Evolutionary conservation across 2,888 invertebrate genomes (phyloP), one percentile per base, ranked within the genome.

Genomic region (Melinaea menophilus): DNA sequence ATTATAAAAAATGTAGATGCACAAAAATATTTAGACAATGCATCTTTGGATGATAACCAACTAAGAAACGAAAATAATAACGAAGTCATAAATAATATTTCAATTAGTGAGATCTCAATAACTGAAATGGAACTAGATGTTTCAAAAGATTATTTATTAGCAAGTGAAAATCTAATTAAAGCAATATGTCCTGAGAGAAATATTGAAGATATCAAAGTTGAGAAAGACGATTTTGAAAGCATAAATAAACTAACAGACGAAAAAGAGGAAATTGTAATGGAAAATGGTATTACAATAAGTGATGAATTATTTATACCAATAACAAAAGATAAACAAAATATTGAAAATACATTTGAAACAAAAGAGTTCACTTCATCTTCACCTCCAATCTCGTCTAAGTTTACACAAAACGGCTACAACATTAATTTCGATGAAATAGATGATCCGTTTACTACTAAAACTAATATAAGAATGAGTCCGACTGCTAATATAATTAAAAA

Each of bases 361-460:
- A 70, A 75, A 59, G 71, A 62, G 33, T 75, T 74, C 68, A 62
- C 74, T 2, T 65, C 59, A 2, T 35, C 55, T n/a, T 71, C 76
- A 13, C 79, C 82, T 46, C 79, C 85, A 22, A 65, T 65, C 51
- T 87, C 87, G 31, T 86, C 86, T 5, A 81, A 80, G 65, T 84
- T 86, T 48, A 72, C 71, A 56, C 85, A 85, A 33, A 86, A 78
- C 71, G 88, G 86, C 34, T 88, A 88, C 37, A 86, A 86, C 68
- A 84, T 86, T 37, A 82, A 88, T 72, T 88, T 89, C 71, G 88
- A 88, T 73, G 85, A 87, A 55, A 80, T 85, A 60, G 83, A 86
- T 62, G 79, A 89, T 72, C 89, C 87, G 46, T 90, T 89, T 75
- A 82, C 81, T 12, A 86, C 83, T 3, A 87, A 86, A 81, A 80